Conservation (phyloP, 2,113 vertebrate genomes). For the Datnioides undecimradiatus region DNA sequence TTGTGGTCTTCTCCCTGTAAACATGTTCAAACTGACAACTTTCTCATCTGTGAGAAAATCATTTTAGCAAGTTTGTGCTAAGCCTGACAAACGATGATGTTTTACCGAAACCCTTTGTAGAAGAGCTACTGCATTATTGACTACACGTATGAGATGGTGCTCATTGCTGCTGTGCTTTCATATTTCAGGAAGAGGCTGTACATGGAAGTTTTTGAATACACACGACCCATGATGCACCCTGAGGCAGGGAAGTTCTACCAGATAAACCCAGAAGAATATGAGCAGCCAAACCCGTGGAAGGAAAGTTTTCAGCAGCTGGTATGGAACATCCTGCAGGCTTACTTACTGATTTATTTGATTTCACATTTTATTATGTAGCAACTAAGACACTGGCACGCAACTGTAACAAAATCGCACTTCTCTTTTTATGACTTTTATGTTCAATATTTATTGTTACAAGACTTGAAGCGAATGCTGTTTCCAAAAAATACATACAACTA, state of each 20-base stretch:
- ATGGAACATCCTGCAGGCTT: slow-evolving; percentile 56
- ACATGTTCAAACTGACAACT: background rate
- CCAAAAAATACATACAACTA: background rate
- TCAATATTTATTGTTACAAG: background rate
- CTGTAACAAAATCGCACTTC: background rate
- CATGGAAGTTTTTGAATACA: slow-evolving; percentile 99
- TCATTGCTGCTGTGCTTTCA: background rate
- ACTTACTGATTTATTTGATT: background rate
- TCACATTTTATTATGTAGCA: background rate
- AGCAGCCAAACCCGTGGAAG: slow-evolving; percentile 99
- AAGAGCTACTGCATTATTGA: background rate
- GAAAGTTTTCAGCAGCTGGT: slow-evolving; percentile 99
- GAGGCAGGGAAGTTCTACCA: slow-evolving; percentile 99
- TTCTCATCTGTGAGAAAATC: background rate
- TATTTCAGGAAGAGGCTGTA: slow-evolving; percentile 95
- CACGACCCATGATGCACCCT: slow-evolving; percentile 99
- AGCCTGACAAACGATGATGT: background rate
- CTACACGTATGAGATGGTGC: background rate
- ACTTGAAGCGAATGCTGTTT: background rate
- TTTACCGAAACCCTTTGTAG: background rate
- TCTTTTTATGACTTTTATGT: background rate
- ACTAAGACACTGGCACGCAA: background rate
- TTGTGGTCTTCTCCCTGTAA: background rate
- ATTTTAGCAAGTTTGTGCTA: background rate
- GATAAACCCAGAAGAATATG: slow-evolving; percentile 99